Evolutionary conservation across 2,888 invertebrate genomes (phyloP).

Genomic region (Disparrhopalites patrizii): DNA sequence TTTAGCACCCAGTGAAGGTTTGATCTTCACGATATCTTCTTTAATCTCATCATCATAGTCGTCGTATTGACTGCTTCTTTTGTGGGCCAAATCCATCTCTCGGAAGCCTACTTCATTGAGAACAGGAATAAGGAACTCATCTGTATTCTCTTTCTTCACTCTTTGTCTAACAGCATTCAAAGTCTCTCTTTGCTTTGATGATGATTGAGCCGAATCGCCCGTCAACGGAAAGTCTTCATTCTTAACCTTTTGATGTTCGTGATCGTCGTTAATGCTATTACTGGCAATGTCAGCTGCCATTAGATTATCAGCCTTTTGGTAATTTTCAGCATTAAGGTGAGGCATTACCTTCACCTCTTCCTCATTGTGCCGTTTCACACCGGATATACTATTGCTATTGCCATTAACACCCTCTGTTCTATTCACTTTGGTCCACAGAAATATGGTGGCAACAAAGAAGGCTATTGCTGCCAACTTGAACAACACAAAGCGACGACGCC

Average conservation of each 20-base stretch:
- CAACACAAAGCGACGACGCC: conserved; percentile 41
- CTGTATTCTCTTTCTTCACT: conserved; percentile 38
- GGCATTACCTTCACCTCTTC: conserved; percentile 14
- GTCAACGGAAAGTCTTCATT: background rate
- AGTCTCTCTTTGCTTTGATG: background rate
- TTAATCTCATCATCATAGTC: conserved; percentile 57
- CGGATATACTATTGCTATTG: background rate
- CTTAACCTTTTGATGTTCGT: conserved; percentile 2
- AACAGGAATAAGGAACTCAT: conserved; percentile 45
- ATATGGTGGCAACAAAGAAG: conserved; percentile 41
- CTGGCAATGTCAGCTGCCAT: conserved; percentile 19
- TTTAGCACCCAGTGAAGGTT: conserved; percentile 67
- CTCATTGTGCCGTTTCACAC: background rate
- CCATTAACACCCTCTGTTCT: conserved; percentile 10
- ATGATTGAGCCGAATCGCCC: background rate
- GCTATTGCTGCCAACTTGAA: conserved; percentile 38
- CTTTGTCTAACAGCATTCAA: conserved; percentile 12
- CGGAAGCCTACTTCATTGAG: conserved; percentile 36
- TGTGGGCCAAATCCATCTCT: conserved; percentile 39
- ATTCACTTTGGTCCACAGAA: conserved; percentile 39
- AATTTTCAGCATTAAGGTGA: conserved; percentile 30
- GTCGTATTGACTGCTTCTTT: conserved; percentile 20
- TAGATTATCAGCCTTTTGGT: conserved; percentile 32
- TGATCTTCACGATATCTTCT: conserved; percentile 63
- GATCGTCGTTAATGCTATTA: conserved; percentile 15